Evolutionary conservation across 2,888 invertebrate species (phyloP).

Genomic region (Eutolmus rufibarbis): DNA sequence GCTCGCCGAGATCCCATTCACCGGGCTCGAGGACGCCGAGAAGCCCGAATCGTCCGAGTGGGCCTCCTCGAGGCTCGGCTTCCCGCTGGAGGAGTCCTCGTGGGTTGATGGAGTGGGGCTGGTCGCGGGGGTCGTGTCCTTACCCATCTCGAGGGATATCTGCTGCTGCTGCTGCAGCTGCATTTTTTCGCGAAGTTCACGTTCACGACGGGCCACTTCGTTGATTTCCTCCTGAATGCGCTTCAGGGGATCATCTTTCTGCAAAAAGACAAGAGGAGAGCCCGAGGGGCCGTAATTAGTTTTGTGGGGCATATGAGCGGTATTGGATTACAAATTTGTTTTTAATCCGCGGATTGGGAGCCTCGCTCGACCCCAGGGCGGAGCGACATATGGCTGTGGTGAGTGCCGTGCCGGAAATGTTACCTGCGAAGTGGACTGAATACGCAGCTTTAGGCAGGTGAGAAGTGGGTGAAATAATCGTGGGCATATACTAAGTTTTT

Average conservation of each 20-base stretch:
- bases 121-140: neutral
- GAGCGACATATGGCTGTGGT: neutral
- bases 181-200: slow-evolving; percentile 72
- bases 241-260: slow-evolving; percentile 76
- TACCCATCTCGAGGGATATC: neutral
- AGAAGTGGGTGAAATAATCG: neutral
- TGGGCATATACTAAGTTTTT: neutral
- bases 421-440: neutral
- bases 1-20: slow-evolving; percentile 54
- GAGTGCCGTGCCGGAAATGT: neutral
- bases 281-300: slow-evolving; percentile 55
- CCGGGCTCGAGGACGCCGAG: slow-evolving; percentile 60
- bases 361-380: neutral
- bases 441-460: neutral
- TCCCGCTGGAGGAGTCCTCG: slow-evolving; percentile 51
- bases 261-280: slow-evolving; percentile 61
- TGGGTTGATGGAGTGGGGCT: neutral
- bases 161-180: slow-evolving; percentile 53
- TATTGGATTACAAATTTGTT: slow-evolving; percentile 47
- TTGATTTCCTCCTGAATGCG: slow-evolving; percentile 90
- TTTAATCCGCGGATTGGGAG: slow-evolving; percentile 17
- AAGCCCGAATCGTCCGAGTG: slow-evolving; percentile 62
- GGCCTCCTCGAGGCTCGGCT: slow-evolving; percentile 57
- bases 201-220: slow-evolving; percentile 83
- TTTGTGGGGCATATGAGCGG: slow-evolving; percentile 43